Percentiles rank a stretch among this genome's conserved stretches.
These are phyloP conservation scores for Theocolax elegans DNA, from an alignment of 1,140 invertebrate genomes.

Conservation along the genomic window DNA sequence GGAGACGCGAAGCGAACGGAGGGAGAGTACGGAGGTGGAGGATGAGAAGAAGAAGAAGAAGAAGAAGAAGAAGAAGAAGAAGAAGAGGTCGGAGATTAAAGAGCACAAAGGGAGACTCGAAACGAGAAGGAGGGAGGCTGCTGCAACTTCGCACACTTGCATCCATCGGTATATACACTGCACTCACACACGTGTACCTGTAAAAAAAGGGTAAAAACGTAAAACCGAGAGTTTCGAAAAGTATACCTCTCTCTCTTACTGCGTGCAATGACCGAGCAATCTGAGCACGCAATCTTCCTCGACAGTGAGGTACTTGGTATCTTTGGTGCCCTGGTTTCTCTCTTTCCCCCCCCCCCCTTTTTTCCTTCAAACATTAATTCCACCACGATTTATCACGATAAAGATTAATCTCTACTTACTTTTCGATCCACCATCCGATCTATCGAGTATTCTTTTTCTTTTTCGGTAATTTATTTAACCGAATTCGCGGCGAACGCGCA, in stretches of 20 bases:
- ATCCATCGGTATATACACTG: neutral
- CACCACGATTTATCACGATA: no score
- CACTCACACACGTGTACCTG: neutral
- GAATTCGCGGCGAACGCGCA: no score
- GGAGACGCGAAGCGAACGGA: neutral
- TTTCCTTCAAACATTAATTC: no score
- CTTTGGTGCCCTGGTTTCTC: constrained; percentile 1
- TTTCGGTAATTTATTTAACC: no score
- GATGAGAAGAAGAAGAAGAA: neutral
- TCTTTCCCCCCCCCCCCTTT: no score
- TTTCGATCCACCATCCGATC: no score
- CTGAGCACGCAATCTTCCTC: constrained; percentile 46
- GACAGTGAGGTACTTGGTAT: neutral
- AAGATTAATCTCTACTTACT: no score
- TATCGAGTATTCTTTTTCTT: constrained; percentile 28
- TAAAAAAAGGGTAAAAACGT: constrained; percentile 37
- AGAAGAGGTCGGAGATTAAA: constrained; percentile 48
- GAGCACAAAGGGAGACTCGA: constrained; percentile 52
- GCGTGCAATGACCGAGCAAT: constrained; percentile 57
- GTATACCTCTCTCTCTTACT: neutral
- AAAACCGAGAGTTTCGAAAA: constrained; percentile 51
- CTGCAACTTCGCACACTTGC: neutral
- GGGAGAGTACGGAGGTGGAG: neutral
- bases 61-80: constrained; percentile 20
- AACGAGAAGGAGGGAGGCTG: constrained; percentile 14